phyloP scores from a whole-genome alignment of 2,797 vertebrate species.

The Cyprinella venusta region DNA sequence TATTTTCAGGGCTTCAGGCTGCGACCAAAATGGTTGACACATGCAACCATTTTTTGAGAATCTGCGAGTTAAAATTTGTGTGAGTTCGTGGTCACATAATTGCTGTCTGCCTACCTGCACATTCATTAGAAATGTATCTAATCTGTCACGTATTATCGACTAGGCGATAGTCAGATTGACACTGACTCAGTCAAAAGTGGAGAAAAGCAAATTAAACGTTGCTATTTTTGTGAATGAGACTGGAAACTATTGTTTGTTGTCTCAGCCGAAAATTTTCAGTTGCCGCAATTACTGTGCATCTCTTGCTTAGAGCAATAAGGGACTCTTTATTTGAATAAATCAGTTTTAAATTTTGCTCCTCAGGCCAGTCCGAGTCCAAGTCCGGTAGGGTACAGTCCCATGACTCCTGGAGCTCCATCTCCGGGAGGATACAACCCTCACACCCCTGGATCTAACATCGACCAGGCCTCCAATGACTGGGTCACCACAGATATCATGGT shows the following conservation, averaged over 20 bases:
- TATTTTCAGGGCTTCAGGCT: not conserved
- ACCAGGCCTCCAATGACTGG: slow-evolving; percentile 92
- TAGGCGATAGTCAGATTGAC: not conserved
- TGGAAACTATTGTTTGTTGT: not conserved
- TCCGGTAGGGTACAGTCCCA: slow-evolving; percentile 93
- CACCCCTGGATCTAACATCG: slow-evolving; percentile 93
- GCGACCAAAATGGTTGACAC: too few relatives aligned
- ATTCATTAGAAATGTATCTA: too few relatives aligned
- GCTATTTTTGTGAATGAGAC: too few relatives aligned
- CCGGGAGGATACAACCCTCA: slow-evolving; percentile 95
- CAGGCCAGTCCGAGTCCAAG: slow-evolving; percentile 94
- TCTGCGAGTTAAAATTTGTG: too few relatives aligned
- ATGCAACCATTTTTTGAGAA: too few relatives aligned
- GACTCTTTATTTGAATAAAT: not conserved
- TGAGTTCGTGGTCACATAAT: too few relatives aligned
- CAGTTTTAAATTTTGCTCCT: not conserved
- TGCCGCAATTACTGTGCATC: not conserved
- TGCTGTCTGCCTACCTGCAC: too few relatives aligned
- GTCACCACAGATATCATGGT: slow-evolving; percentile 95
- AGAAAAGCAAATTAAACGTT: not conserved
- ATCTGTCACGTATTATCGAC: too few relatives aligned
- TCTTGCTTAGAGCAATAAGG: not conserved
- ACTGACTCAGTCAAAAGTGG: not conserved
- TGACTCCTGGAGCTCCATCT: slow-evolving; percentile 94
- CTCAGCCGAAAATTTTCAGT: not conserved